These are phyloP conservation scores for Ladona fulva DNA, from an alignment of 1,140 invertebrate species.

Conservation along the genomic window DNA sequence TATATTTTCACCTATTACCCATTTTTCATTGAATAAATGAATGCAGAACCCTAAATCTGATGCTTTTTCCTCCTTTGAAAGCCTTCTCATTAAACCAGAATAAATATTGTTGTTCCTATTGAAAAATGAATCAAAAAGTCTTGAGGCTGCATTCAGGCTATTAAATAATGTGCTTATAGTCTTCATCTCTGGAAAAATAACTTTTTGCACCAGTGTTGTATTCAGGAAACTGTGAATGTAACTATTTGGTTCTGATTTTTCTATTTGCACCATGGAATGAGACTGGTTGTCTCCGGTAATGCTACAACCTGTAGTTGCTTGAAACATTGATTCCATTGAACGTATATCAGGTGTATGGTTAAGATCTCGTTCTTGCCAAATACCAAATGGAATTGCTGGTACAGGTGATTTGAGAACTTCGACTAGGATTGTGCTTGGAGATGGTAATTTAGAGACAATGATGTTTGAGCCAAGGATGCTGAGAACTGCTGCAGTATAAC, in stretches of 20 bases:
- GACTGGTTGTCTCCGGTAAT: background rate
- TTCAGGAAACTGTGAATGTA: background rate
- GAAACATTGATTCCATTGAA: background rate
- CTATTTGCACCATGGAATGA: background rate
- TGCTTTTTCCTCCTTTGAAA: background rate
- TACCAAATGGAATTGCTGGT: no score
- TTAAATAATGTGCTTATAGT: background rate
- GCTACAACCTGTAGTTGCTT: background rate
- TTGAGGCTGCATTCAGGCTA: background rate
- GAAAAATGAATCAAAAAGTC: background rate
- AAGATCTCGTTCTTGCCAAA: no score
- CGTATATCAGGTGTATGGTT: background rate
- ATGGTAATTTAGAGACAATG: constrained; percentile 28
- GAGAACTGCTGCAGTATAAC: constrained; percentile 60
- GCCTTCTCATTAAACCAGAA: background rate
- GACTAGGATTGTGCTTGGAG: background rate
- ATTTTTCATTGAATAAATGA: background rate
- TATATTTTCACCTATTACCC: background rate
- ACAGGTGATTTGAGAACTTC: no score
- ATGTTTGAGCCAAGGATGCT: constrained; percentile 60
- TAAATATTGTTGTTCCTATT: background rate
- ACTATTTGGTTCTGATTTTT: background rate
- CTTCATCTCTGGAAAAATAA: background rate
- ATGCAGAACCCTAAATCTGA: background rate
- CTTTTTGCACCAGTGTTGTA: background rate